phyloP scores from a whole-genome alignment of 2,888 invertebrate genomes.

The Campoplex capitator region DNA sequence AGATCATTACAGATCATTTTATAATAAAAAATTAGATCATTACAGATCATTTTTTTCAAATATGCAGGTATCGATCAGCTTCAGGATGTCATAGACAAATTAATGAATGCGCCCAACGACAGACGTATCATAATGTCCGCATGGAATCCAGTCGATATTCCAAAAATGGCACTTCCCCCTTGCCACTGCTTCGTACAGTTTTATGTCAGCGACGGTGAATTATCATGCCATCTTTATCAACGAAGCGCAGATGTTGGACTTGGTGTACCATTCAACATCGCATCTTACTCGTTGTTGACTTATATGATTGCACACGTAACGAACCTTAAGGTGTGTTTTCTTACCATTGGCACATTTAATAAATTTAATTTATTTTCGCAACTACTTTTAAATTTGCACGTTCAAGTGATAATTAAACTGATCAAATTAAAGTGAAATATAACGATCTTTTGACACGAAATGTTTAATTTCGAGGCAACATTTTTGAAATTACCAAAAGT shows the following conservation, averaged over 20 bases:
- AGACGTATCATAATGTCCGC: constrained; percentile 96
- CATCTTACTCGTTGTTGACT: constrained; percentile 97
- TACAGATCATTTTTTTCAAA: background rate
- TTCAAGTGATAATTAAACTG: background rate
- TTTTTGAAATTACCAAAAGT: background rate
- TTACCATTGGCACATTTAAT: constrained; percentile 5
- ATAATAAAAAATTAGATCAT: no score
- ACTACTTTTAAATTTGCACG: background rate
- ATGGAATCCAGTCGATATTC: constrained; percentile 96
- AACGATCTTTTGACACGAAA: background rate
- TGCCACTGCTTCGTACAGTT: constrained; percentile 98
- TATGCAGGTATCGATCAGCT: constrained; percentile 95
- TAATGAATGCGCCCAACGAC: constrained; percentile 93
- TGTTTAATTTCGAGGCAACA: background rate
- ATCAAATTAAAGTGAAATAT: background rate
- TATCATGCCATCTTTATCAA: constrained; percentile 97
- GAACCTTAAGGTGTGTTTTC: constrained; percentile 89
- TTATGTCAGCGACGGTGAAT: constrained; percentile 92
- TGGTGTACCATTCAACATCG: constrained; percentile 99
- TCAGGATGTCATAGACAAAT: constrained; percentile 91
- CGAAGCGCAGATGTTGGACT: constrained; percentile 99
- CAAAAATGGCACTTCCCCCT: constrained; percentile 97
- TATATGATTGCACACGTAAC: constrained; percentile 98
- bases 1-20: background rate
- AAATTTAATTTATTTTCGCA: background rate